Evolutionary conservation across 2,888 invertebrate genomes (phyloP).

Genomic region (Theretra japonica): DNA sequence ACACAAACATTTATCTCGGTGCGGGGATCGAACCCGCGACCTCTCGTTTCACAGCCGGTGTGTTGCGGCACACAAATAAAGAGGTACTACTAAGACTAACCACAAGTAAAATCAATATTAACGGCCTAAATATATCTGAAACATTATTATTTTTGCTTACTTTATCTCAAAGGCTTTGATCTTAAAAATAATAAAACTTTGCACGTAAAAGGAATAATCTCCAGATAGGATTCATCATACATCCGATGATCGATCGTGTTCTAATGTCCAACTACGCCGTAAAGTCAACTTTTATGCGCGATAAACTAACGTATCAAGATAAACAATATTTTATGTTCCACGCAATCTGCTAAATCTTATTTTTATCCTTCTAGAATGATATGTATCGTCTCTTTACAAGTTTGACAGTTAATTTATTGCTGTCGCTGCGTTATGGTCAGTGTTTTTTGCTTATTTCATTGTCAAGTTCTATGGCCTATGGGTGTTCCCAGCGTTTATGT

Average conservation of each 20-base stretch:
- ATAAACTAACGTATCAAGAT: slow-evolving; percentile 78
- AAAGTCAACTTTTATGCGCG: slow-evolving; percentile 74
- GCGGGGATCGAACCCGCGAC: no score
- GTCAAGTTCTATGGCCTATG: slow-evolving; percentile 5
- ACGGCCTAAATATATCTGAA: no score
- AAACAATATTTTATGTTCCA: slow-evolving; percentile 80
- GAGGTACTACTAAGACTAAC: no score
- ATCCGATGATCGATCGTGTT: slow-evolving; percentile 65
- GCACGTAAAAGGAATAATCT: slow-evolving; percentile 37
- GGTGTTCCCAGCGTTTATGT: neutral
- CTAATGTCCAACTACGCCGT: slow-evolving; percentile 67
- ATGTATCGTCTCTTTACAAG: slow-evolving; percentile 52
- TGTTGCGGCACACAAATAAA: no score
- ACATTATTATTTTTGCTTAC: neutral
- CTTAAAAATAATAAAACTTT: slow-evolving; percentile 37
- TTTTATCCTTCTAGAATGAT: slow-evolving; percentile 58
- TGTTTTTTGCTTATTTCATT: slow-evolving; percentile 57
- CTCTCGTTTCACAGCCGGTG: no score
- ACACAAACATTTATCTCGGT: no score
- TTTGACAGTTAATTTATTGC: slow-evolving; percentile 68
- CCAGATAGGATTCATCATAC: slow-evolving; percentile 49
- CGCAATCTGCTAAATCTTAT: slow-evolving; percentile 78
- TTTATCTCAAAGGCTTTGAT: no score
- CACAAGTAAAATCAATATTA: no score
- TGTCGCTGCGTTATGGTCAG: slow-evolving; percentile 55